Base-by-base conservation (phyloP, 2,113 vertebrate species). In the Epinephelus lanceolatus region DNA sequence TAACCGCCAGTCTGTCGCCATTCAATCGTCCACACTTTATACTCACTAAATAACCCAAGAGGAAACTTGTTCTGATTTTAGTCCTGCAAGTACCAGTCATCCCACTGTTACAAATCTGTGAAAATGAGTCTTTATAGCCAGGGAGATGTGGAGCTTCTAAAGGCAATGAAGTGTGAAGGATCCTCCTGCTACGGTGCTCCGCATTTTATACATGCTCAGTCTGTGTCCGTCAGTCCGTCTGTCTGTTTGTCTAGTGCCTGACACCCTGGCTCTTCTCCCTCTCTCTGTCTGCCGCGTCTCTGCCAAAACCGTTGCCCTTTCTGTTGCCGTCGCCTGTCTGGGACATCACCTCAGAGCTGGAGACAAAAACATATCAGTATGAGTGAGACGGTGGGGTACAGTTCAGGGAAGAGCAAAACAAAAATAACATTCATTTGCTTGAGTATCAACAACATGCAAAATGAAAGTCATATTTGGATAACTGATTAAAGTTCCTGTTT, bases 101-200 rank as follows among this genome's bases (percentile, higher is more conserved):
- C 53, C 63, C 81, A 83, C 87, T 85, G 88, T 89, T 77, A 85
- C 84, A 89, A 83, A 91, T 90, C 76, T 81, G 72, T 87, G 85
- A 71, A 89, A 90, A 86, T 74, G 80, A 76, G 65, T 87, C 85
- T 88, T 86, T 84, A 81, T 84, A 90, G 76, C 78, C 76, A 47
- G 40, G 61, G 74, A 93, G 73, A 91, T 86, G 81, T 77, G 77
- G 78, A 86, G 84, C 76, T 88, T 86, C 81, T 83, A 70, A 86
- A 91, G 76, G 87, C 76, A 81, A 88, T 92, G 88, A 88, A 81
- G 78, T 88, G 78, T 89, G 87, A 93, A 88, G 87, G 87, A 84
- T 90, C 71, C 84, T 91, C 87, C 67, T 89, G 90, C 79, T 70
- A 86, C 56, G 74, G 84, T 69, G 71, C 81, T 90, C 59, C 70